phyloP scores from a whole-genome alignment of 2,888 invertebrate species.

The Amaurobius ferox region DNA sequence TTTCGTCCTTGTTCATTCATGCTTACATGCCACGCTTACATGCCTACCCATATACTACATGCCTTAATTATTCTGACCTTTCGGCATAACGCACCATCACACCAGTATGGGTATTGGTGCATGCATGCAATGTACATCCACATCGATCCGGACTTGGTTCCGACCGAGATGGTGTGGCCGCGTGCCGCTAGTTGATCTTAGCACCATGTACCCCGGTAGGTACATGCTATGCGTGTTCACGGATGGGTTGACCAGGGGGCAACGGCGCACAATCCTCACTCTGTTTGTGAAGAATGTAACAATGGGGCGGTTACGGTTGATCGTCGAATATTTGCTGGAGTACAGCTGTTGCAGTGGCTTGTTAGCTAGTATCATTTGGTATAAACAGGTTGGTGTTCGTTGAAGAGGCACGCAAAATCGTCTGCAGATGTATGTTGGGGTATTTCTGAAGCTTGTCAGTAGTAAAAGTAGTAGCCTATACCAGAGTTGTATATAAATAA shows the following conservation, averaged over 20 bases:
- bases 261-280: background rate
- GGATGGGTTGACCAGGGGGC: background rate
- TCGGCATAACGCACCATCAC: constrained; percentile 3
- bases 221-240: background rate
- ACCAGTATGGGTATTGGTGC: background rate
- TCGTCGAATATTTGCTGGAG: background rate
- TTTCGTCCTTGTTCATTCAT: too few species aligned
- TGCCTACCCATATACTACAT: background rate
- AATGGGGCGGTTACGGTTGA: background rate
- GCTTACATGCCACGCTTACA: too few species aligned
- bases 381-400: background rate
- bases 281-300: background rate
- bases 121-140: background rate
- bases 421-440: background rate
- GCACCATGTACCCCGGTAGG: background rate
- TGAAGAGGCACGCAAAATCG: background rate
- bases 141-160: background rate
- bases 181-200: background rate
- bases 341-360: constrained; percentile 12
- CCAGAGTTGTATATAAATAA: too few species aligned
- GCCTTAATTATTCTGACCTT: background rate
- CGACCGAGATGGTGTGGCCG: background rate
- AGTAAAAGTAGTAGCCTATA: too few species aligned
- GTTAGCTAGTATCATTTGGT: background rate
- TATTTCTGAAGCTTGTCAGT: background rate